Conservation (phyloP, 2,113 vertebrate species). For the Procapra przewalskii region DNA sequence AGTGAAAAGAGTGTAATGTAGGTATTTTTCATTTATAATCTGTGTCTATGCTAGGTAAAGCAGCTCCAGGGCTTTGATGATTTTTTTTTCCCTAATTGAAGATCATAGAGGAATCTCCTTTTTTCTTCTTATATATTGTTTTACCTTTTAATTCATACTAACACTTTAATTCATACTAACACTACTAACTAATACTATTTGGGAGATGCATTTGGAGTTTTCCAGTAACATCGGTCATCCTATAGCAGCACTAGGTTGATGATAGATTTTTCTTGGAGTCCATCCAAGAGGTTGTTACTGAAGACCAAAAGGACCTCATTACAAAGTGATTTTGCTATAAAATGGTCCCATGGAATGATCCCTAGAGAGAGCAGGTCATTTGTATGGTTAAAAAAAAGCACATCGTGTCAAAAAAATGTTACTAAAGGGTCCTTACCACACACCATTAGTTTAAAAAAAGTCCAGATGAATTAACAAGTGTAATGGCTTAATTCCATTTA, state of each 20-base stretch:
- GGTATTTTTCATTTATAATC: neutral
- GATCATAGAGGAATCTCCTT: neutral
- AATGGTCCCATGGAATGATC: conserved; percentile 44
- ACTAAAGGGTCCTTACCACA: conserved; percentile 50
- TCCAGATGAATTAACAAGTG: conserved; percentile 66
- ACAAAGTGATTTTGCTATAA: conserved; percentile 67
- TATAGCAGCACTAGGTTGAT: neutral
- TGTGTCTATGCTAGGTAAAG: neutral
- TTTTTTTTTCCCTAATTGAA: neutral
- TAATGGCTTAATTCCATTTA: conserved; percentile 53
- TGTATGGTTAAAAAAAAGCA: conserved; percentile 50
- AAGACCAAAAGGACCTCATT: conserved; percentile 68
- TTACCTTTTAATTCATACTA: conserved; percentile 9
- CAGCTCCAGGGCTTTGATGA: neutral
- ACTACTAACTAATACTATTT: too few relatives aligned
- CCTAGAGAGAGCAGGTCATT: conserved; percentile 51
- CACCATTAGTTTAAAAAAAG: conserved; percentile 67
- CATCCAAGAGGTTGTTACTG: conserved; percentile 58
- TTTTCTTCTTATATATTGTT: conserved; percentile 2
- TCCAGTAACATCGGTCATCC: neutral
- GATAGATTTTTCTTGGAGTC: conserved; percentile 68
- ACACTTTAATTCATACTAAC: neutral
- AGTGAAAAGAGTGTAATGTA: neutral
- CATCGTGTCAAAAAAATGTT: conserved; percentile 61
- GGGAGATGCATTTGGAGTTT: neutral